Evolutionary conservation across 2,113 vertebrate species (phyloP), one percentile per base, ranked within the genome.

Genomic region (Myotis lucifugus): DNA sequence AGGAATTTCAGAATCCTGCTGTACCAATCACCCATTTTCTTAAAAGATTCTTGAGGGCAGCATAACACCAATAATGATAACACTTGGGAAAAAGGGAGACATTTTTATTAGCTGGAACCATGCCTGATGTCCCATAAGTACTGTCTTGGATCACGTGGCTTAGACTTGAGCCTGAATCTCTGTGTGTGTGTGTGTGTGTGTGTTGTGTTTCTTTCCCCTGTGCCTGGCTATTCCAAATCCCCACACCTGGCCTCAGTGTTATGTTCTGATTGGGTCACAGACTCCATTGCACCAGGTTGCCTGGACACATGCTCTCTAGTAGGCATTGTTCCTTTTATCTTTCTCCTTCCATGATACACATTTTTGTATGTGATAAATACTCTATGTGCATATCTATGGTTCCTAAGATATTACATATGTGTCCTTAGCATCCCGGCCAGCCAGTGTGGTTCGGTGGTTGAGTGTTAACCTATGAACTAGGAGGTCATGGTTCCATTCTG

Each of bases 291-390:
- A 88, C n/a, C 50, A 29, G 59, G 32, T 86, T 85, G 15, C 54
- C 90, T 85, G 76, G 37, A 85, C 14, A 59, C 76, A 19, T 32
- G 8, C 15, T 72, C 2, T 90, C 14, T 72, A 69, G 17, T 73
- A 77, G 46, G 19, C 25, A 17, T 69, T 86, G 12, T 42, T 74
- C 0, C 13, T 89, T 70, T 48, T 7, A 67, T 14, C 3, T 85
- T 73, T 95, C 11, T 88, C 25, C 56, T 95, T 73, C 40, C 40
- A 11, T 50, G 32, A 84, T 92, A 84, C 73, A 92, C 69, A 32
- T 52, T 64, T 17, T 66, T 86, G 13, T 32, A 66, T 56, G 76
- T 86, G n/a, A 61, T 66, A 21, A 89, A 73, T 52, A 77, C 1
- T 66, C 40, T 27, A 29, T 48, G 56, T 46, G 37, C 54, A 29